Evolutionary conservation across 2,113 vertebrate genomes (phyloP), one percentile per base, ranked within the genome.

Genomic region (Sula dactylatra): DNA sequence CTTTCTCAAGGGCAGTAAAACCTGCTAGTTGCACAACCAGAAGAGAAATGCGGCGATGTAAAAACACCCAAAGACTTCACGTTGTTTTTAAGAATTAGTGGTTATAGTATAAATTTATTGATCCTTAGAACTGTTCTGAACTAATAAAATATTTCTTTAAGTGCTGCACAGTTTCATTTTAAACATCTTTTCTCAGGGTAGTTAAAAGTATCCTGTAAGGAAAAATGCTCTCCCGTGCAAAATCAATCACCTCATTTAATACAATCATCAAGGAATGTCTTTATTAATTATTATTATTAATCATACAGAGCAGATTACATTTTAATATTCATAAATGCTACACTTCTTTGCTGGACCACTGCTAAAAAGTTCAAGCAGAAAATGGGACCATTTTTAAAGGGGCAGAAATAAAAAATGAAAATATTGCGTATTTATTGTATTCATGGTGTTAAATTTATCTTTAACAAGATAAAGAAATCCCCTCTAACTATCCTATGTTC

Each of bases 141-240:
- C 76, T 88, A 54, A 94, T 78, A 93, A 96, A 97, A 76, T 80
- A 95, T 87, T 96, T 79, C 62, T 97, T 95, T 79, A 69, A 86
- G 87, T 87, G 79, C 19, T 17, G 47, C 47, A 4, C 77, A 93
- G 91, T 77, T 79, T 82, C 49, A 85, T 93, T 94, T 93, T 38
- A 93, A 97, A 80, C 69, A 52, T 78, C 31, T 87, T 94, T 92
- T 94, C 83, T 81, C 71, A 38, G 34, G 65, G 32, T 47, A 67
- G 55, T 74, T 92, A 66, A n/a, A 95, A 90, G 54, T 74, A 85
- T 74, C 47, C 59, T 77, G 18, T 24, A 83, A 88, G 47, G 54
- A 88, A 86, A 88, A 34, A 90, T n/a, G 34, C 42, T 88, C 82
- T 61, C 56, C 56, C 34, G 70, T 76, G 54, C 90, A 96, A 82